These are phyloP conservation scores for Osmerus mordax DNA, from an alignment of 2,113 vertebrate genomes.

Conservation along the genomic window DNA sequence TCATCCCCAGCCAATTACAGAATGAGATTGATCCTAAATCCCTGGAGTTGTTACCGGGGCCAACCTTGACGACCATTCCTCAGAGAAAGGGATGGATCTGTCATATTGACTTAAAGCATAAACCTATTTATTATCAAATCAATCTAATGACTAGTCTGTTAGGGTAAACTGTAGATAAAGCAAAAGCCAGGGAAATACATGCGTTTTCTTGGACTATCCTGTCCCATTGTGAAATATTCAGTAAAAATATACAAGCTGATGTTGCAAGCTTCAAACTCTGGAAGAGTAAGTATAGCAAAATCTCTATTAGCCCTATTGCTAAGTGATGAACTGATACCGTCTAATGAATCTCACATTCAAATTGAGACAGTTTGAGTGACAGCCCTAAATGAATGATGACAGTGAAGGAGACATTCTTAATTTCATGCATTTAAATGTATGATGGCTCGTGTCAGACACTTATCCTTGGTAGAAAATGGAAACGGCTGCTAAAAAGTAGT, in stretches of 20 bases:
- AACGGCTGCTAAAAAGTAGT: no score
- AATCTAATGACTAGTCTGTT: no score
- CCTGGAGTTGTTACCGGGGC: constrained; percentile 11
- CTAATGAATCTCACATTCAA: neutral
- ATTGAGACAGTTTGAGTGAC: neutral
- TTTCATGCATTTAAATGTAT: constrained; percentile 37
- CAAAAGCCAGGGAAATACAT: no score
- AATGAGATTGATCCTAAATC: constrained; percentile 46
- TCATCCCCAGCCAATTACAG: constrained; percentile 45
- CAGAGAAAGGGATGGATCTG: neutral
- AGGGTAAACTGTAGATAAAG: no score
- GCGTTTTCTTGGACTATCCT: no score
- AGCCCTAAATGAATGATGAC: constrained; percentile 37
- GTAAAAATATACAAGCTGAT: no score
- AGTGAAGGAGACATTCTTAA: constrained; percentile 13
- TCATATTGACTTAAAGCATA: constrained; percentile 21
- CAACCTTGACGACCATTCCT: constrained; percentile 23
- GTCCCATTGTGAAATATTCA: no score
- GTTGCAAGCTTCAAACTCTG: no score
- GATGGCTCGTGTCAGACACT: constrained; percentile 38
- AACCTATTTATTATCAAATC: neutral
- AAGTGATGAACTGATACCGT: no score
- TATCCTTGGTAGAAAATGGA: constrained; percentile 1
- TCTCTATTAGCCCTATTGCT: no score
- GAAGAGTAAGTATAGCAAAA: no score